phyloP scores from a whole-genome alignment of 2,113 vertebrate species.

The Gymnogyps californianus region DNA sequence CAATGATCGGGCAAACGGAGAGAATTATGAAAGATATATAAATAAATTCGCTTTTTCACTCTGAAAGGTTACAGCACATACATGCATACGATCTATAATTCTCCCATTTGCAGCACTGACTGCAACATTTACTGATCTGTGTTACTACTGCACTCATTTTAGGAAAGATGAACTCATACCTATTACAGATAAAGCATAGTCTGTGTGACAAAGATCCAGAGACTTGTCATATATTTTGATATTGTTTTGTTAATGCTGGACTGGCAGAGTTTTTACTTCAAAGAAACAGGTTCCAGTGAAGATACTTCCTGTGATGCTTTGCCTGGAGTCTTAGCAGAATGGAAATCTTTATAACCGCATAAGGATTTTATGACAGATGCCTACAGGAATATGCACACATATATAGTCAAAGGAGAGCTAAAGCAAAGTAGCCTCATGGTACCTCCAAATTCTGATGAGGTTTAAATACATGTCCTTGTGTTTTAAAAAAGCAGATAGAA shows the following conservation, averaged over 20 bases:
- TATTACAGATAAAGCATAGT: background rate
- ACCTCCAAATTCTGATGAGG: background rate
- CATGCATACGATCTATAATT: background rate
- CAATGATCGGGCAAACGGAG: slow-evolving; percentile 16
- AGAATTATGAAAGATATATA: slow-evolving; percentile 42
- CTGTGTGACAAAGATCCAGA: background rate
- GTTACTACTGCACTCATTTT: background rate
- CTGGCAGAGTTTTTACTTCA: slow-evolving; percentile 11
- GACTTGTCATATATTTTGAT: slow-evolving; percentile 9
- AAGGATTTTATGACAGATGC: slow-evolving; percentile 3
- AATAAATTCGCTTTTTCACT: slow-evolving; percentile 46
- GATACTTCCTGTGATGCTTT: background rate
- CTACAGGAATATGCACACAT: background rate
- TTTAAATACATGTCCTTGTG: background rate
- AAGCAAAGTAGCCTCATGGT: background rate
- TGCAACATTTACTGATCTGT: slow-evolving; percentile 11
- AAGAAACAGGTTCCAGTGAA: background rate
- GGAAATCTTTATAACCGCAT: slow-evolving; percentile 14
- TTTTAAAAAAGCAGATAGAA: background rate
- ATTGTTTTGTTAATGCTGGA: background rate
- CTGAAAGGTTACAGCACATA: slow-evolving; percentile 36
- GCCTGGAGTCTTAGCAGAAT: background rate
- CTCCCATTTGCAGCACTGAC: slow-evolving; percentile 24
- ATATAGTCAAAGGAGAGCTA: background rate
- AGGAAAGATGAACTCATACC: background rate